Evolutionary conservation across 2,888 invertebrate species (phyloP), one percentile per base, ranked within the genome.

Genomic region (Noctua pronuba): DNA sequence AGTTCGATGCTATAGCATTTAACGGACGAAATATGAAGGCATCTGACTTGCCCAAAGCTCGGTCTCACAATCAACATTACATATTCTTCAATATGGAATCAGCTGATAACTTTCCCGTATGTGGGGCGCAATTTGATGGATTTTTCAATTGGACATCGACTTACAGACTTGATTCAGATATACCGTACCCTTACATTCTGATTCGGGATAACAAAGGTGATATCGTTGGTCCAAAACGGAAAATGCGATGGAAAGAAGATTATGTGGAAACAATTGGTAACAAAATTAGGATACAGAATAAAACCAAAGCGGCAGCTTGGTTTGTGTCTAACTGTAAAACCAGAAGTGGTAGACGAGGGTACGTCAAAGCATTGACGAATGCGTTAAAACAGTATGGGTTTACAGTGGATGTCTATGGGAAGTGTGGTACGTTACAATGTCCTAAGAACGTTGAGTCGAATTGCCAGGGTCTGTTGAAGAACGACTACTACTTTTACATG

Each of bases 401-500:
- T 24, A 87, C 92, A 1, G 94, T 97, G 5, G 97, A 97, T 85
- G 92, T 97, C 7, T 97, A 95, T 84, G 97, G 97, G 0, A 81
- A 86, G 0, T 97, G 97, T 91, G 97, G 97, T 0, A 83, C 88
- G 0, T 82, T 94, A 0, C 84, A 87, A 18, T 96, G 96, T 79
- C 91, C 94, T 0, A 90, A 86, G 78, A 64, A 87, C 2, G 84
- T 82, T 10, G 85, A 88, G 28, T 71, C 88, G 0, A 90, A 89
- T 31, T 96, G 96, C 77, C 90, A 93, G 73, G 83, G 77, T 46
- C 91, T 94, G 85, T 80, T 97, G 66, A 96, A 97, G 82, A 94
- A 92, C 31, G 96, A 98, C 77, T 98, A 98, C 92, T 98, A 97
- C 91, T 98, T 98, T 91, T 98, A 98, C 90, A 92, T 98, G 82